Percentiles rank a stretch among this genome's conserved stretches.
Evolutionary conservation across 2,888 invertebrate genomes (phyloP).

Genomic region (Eupithecia subumbrata): DNA sequence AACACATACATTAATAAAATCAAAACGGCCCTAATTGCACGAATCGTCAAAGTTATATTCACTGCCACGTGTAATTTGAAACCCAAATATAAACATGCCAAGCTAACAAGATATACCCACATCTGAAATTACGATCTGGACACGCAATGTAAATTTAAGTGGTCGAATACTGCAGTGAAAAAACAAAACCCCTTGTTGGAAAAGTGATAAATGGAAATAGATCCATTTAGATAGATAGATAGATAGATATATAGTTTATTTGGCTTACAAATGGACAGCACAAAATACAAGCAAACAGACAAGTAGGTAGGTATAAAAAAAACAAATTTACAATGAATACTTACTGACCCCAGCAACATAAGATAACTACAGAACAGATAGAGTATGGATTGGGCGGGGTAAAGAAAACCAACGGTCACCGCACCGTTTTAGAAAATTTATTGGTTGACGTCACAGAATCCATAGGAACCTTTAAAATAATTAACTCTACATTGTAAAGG

Average conservation of each 20-base stretch:
- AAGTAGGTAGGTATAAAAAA: too few relatives aligned
- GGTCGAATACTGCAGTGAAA: background rate
- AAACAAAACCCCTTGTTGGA: too few relatives aligned
- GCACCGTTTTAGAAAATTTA: background rate
- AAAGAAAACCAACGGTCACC: background rate
- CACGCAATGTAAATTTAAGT: background rate
- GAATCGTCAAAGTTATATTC: background rate
- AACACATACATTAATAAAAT: background rate
- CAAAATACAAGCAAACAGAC: too few relatives aligned
- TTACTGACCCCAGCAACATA: background rate
- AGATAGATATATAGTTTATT: too few relatives aligned
- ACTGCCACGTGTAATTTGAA: background rate
- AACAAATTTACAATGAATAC: too few relatives aligned
- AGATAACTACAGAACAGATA: background rate
- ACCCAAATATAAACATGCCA: background rate
- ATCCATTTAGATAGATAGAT: too few relatives aligned
- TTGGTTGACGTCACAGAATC: too few relatives aligned
- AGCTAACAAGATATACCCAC: background rate
- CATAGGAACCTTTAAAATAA: too few relatives aligned
- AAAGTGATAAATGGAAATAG: too few relatives aligned
- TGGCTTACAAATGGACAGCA: too few relatives aligned
- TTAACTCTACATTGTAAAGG: too few relatives aligned
- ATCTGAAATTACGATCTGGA: slow-evolving; percentile 9
- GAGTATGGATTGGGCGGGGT: background rate
- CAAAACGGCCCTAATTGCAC: background rate